Base-by-base conservation (phyloP, 2,113 vertebrate species). In the Talpa occidentalis region DNA sequence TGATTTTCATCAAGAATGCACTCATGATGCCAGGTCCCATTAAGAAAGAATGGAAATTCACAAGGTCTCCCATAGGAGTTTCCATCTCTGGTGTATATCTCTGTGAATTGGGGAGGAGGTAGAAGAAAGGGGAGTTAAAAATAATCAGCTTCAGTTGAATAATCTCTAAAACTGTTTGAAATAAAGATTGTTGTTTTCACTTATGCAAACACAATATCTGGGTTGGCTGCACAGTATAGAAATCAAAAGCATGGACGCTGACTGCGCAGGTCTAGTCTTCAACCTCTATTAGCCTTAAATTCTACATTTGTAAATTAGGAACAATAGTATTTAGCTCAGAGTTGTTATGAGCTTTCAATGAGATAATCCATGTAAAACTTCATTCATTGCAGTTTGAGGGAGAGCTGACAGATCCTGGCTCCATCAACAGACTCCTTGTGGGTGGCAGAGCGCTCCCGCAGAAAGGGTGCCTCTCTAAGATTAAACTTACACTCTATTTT, bases 51-150 rank as follows among this genome's bases (percentile, higher is more conserved):
- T 30, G 99, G 99, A 90, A 99, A 99, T 21, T 98, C 98, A 93
- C 99, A 99, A 59, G 99, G 99, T 47, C 91, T 97, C 21, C 99
- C 99, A 0, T 98, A 98, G 32, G 99, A 98, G 96, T 99, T 99
- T 16, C 99, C 99, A 59, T 97, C 96, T 17, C 54, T 98, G 90
- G 99, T 99, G 97, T 99, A 99, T 69, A 99, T 96, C 16, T 99
- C 99, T 99, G 97, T 49, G 30, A 28, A 37, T 37, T 85, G 56
- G 24, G 47, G 42, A 82, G 49, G 49, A 83, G 89, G n/a, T 24
- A 97, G 17, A 86, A 6, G 64, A 72, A 96, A 83, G 72, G 4
- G 49, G 40, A 96, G 40, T 94, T 91, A 95, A 73, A 86, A 64
- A 47, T 42, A 94, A 35, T 82, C 26, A 78, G 21, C 32, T 86